phyloP scores from a whole-genome alignment of 2,888 invertebrate species.

The Oscheius sp. region DNA sequence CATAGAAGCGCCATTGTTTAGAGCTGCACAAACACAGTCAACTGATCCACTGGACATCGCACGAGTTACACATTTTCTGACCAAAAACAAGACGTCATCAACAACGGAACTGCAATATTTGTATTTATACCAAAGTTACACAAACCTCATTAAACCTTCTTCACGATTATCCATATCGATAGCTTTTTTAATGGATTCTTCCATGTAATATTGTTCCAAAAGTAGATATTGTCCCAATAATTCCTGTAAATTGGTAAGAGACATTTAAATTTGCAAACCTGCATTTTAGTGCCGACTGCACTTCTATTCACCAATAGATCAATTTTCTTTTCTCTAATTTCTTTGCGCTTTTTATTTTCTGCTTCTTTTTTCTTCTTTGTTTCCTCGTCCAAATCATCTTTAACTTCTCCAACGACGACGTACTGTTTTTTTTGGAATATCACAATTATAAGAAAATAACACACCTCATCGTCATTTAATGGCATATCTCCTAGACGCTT shows the following conservation, averaged over 20 bases:
- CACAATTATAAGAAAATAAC: not conserved
- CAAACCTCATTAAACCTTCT: conserved; percentile 64
- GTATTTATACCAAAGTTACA: not conserved
- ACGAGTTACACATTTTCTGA: conserved; percentile 92
- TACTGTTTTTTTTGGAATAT: not conserved
- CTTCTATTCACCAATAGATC: conserved; percentile 69
- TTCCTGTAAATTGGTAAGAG: conserved; percentile 73
- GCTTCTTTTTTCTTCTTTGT: conserved; percentile 23
- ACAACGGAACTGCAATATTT: conserved; percentile 81
- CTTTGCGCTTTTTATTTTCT: conserved; percentile 36
- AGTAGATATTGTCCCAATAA: conserved; percentile 87
- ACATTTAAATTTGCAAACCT: conserved; percentile 44
- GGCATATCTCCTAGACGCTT: conserved; percentile 15
- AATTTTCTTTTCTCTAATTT: conserved; percentile 65
- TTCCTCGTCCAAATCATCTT: conserved; percentile 39
- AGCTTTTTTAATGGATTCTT: conserved; percentile 92
- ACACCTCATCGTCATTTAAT: not conserved
- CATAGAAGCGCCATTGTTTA: conserved; percentile 89
- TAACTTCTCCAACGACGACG: conserved; percentile 28
- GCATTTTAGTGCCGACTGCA: conserved; percentile 67
- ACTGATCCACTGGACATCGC: conserved; percentile 90
- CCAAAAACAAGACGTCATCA: conserved; percentile 96
- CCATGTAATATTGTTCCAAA: conserved; percentile 93
- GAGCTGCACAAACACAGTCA: conserved; percentile 90
- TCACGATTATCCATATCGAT: conserved; percentile 84